Percentiles rank a stretch among this genome's conserved stretches.
Conservation (phyloP, 2,113 vertebrate species). For the Barbus barbus region DNA sequence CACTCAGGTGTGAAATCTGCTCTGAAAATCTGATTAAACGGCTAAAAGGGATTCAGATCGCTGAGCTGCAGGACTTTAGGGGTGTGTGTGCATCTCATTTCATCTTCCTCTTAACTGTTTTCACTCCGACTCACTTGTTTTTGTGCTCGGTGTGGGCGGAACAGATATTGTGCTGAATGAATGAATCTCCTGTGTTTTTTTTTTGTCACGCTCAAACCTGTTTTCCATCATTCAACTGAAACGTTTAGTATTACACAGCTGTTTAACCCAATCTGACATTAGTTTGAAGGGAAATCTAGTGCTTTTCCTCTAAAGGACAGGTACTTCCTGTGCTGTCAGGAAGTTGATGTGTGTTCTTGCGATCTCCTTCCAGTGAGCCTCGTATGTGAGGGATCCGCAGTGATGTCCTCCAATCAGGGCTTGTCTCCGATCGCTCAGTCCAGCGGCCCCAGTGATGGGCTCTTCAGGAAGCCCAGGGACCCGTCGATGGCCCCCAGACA, state of each 20-base stretch:
- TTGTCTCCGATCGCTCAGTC: conserved; percentile 88
- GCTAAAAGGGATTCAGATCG: not conserved
- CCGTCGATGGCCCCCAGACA: conserved; percentile 63
- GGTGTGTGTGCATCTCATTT: not conserved
- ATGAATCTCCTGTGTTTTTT: too few relatives aligned
- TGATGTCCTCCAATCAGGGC: conserved; percentile 94
- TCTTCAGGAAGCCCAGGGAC: conserved; percentile 87
- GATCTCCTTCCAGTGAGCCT: conserved; percentile 70
- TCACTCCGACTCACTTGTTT: not conserved
- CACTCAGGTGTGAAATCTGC: not conserved
- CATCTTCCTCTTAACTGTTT: not conserved
- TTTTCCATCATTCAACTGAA: too few relatives aligned
- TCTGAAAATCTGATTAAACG: not conserved
- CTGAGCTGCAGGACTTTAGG: not conserved
- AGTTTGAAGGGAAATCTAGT: not conserved
- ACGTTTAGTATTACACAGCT: not conserved
- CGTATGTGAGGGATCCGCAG: conserved; percentile 80
- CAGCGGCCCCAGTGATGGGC: conserved; percentile 81
- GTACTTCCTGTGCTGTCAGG: not conserved
- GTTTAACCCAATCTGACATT: not conserved
- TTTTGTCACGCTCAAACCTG: too few relatives aligned
- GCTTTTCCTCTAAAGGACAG: not conserved
- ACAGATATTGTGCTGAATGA: too few relatives aligned
- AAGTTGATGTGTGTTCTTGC: not conserved
- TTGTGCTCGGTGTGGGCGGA: not conserved